These are phyloP conservation scores for Hypsibius dujardini DNA, from an alignment of 1,140 invertebrate genomes.

Conservation along the genomic window DNA sequence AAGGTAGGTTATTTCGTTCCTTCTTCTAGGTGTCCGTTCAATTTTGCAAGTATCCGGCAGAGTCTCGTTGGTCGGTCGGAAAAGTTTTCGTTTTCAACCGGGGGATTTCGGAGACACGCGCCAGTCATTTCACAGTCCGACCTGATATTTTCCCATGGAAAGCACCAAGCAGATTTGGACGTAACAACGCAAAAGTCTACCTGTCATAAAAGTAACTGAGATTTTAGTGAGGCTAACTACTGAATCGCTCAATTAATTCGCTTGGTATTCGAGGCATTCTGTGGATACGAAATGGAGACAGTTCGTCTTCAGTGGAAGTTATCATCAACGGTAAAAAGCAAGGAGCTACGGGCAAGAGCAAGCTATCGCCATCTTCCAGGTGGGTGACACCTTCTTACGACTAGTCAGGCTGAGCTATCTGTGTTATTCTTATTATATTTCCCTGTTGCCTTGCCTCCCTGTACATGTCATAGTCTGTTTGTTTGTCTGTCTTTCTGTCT, in stretches of 20 bases:
- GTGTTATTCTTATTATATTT: background rate
- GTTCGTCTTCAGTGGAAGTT: slow-evolving; percentile 41
- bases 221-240: slow-evolving; percentile 17
- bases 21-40: background rate
- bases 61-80: background rate
- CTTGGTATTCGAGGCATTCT: slow-evolving; percentile 2
- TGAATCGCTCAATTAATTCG: slow-evolving; percentile 15
- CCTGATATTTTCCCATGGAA: slow-evolving; percentile 28
- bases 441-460: too few relatives aligned
- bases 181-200: background rate
- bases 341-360: slow-evolving; percentile 54
- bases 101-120: background rate
- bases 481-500: too few relatives aligned
- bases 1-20: background rate
- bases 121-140: background rate
- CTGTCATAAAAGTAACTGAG: slow-evolving; percentile 19
- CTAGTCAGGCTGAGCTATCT: background rate
- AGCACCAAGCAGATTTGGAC: slow-evolving; percentile 8
- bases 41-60: background rate
- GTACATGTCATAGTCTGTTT: too few relatives aligned
- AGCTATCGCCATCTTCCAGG: slow-evolving; percentile 25
- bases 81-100: background rate
- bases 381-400: background rate
- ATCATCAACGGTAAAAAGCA: slow-evolving; percentile 57
- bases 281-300: slow-evolving; percentile 21